Base-by-base conservation (phyloP, 2,113 vertebrate species). In the Hemichromis elongatus region DNA sequence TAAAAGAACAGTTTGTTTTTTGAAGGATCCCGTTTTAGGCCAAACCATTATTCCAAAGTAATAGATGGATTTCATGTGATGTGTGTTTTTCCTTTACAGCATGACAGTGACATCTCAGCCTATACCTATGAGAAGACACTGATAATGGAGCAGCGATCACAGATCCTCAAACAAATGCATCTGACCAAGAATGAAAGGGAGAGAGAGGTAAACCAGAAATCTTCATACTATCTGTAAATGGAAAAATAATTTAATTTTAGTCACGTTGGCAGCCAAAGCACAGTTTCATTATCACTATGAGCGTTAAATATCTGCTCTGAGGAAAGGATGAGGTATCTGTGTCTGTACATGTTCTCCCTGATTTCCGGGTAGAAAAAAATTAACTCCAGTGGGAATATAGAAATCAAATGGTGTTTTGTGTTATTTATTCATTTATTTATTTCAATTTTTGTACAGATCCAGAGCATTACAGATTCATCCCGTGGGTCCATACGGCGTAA, bases 101-200 rank as follows among this genome's bases (percentile, higher is more conserved):
- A 97, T 0, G 99, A 99, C 92, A 95, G 97, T 0, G 99, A 99
- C 89, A 98, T 99, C 88, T 99, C 98, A 0, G 98, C 97, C 42
- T 99, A 99, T 94, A 99, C 98, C 54, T 99, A 99, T 0, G 99
- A 99, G 96, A 99, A 99, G 96, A 99, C 98, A 0, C 79, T 99
- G 70, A 93, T 99, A 86, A 99, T 99, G 99, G 99, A 99, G 79
- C 98, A 99, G 83, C 96, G 99, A 19, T 98, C 98, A 18, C 97
- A 99, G 95, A 99, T 99, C 91, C 97, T 99, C 81, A 99, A 99
- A 87, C 97, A 99, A 93, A 99, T 99, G 99, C 98, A 99, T 86
- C 95, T 99, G 75, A 99, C 99, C 86, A 99, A 99, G 96, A 99
- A 97, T 0, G 99, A 99, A 94, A 96, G 96, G 75, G 99, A 99